Percentiles rank a stretch among this genome's conserved stretches.
phyloP scores from a whole-genome alignment of 2,888 invertebrate species.

The Eledona agricola region DNA sequence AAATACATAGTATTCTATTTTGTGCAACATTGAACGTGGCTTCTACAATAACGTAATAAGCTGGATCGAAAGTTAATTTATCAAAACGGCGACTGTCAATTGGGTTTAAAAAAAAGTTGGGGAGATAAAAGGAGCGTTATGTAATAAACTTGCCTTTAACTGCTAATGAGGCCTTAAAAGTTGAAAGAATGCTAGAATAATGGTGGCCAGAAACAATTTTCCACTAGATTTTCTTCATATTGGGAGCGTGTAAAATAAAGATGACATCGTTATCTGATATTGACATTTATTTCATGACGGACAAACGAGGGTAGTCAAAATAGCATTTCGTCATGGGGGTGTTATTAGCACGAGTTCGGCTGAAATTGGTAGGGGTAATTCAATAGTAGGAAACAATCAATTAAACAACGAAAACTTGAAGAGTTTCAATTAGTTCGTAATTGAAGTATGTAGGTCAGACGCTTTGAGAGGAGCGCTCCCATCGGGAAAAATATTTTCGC shows the following conservation, averaged over 20 bases:
- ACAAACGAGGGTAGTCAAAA: conserved; percentile 11
- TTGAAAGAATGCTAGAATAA: conserved; percentile 42
- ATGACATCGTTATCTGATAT: conserved; percentile 42
- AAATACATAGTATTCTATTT: no score
- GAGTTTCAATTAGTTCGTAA: conserved; percentile 13
- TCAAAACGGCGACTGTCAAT: conserved; percentile 28
- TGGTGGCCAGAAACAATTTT: conserved; percentile 45
- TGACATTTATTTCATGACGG: conserved; percentile 25
- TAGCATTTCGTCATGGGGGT: conserved; percentile 6
- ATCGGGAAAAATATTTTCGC: conserved; percentile 18
- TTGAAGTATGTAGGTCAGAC: conserved; percentile 7
- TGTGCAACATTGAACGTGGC: no score
- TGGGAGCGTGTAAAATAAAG: conserved; percentile 44
- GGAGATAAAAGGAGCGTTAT: conserved; percentile 36
- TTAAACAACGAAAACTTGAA: conserved; percentile 10
- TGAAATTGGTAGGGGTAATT: no score
- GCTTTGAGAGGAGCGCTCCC: background rate
- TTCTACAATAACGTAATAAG: no score
- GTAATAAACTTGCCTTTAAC: conserved; percentile 41
- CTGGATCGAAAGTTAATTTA: conserved; percentile 19
- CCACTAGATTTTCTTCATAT: conserved; percentile 48
- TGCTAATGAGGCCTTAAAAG: conserved; percentile 43
- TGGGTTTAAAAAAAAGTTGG: conserved; percentile 28
- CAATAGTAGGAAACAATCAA: no score
- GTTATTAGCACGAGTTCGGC: background rate